Conservation (phyloP, 2,888 invertebrate species). For the Limnephilus auricula region DNA sequence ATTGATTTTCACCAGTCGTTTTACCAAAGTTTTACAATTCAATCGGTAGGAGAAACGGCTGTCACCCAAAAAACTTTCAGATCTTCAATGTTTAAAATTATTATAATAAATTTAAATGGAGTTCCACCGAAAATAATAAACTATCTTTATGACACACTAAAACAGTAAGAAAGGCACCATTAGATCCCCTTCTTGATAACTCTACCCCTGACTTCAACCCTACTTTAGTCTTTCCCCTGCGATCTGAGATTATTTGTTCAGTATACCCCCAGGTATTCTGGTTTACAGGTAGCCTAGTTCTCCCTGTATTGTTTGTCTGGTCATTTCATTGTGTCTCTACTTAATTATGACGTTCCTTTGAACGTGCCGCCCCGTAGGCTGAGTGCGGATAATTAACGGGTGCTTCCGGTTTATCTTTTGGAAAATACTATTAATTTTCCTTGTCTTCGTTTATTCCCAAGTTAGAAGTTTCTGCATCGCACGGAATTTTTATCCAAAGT, state of each 20-base stretch:
- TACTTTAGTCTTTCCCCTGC: not conserved
- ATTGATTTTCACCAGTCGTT: no score
- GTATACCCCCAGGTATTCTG: not conserved
- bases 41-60: no score
- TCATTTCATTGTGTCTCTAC: conserved; percentile 51
- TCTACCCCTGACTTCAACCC: not conserved
- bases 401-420: conserved; percentile 60
- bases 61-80: not conserved
- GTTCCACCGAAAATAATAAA: not conserved
- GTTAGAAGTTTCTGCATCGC: not conserved
- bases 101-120: not conserved
- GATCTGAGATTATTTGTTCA: not conserved
- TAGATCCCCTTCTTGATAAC: not conserved
- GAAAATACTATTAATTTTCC: conserved; percentile 66
- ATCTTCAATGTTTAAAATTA: not conserved
- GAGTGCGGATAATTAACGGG: conserved; percentile 51
- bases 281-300: not conserved
- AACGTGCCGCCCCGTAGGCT: conserved; percentile 12
- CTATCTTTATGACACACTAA: not conserved
- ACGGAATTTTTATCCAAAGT: not conserved
- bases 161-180: not conserved
- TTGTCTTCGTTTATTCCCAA: conserved; percentile 15
- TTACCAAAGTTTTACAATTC: no score
- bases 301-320: conserved; percentile 11
- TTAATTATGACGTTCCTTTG: conserved; percentile 43